Evolutionary conservation across 2,113 vertebrate species (phyloP).

Genomic region (Oncorhynchus kisutch): DNA sequence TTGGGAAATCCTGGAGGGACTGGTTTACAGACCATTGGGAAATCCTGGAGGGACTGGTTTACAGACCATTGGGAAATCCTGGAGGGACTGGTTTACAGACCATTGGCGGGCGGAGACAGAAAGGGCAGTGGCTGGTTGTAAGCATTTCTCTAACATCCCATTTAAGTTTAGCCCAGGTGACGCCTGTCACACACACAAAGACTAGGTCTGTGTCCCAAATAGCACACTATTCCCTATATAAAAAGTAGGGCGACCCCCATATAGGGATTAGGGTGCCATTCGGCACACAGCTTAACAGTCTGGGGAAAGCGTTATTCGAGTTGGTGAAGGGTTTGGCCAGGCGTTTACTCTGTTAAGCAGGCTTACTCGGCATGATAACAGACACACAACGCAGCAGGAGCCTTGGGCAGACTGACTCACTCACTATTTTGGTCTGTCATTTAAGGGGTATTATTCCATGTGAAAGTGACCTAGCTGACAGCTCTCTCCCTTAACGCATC

Average conservation of each 20-base stretch:
- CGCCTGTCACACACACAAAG: background rate
- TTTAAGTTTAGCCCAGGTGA: background rate
- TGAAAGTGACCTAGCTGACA: too few relatives aligned
- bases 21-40: too few relatives aligned
- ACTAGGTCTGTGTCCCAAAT: background rate
- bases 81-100: background rate
- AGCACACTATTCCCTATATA: background rate
- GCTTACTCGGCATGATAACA: background rate
- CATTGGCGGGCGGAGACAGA: too few relatives aligned
- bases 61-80: too few relatives aligned
- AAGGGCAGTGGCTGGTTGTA: too few relatives aligned
- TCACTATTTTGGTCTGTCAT: background rate
- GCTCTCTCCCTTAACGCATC: conserved; percentile 8
- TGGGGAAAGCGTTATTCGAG: background rate
- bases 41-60: too few relatives aligned
- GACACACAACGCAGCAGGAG: background rate
- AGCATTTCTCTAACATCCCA: background rate
- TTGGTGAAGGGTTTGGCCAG: background rate
- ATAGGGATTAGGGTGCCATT: too few relatives aligned
- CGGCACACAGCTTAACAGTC: too few relatives aligned
- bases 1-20: too few relatives aligned
- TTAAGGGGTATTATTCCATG: background rate
- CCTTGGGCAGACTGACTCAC: background rate
- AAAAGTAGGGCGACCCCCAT: background rate
- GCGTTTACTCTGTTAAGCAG: background rate